Base-by-base conservation (phyloP, 2,888 invertebrate species). In the Tachina grossa region DNA sequence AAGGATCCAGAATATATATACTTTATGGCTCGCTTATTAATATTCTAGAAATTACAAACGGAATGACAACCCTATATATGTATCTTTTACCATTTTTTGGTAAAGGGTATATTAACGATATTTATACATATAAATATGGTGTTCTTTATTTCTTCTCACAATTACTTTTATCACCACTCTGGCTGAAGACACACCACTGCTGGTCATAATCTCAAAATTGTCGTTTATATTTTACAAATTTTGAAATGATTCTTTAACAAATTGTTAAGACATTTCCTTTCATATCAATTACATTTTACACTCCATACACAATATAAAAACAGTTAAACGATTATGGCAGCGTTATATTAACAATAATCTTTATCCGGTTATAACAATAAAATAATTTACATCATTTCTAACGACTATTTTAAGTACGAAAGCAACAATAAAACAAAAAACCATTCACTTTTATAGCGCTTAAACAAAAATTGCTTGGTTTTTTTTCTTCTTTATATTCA, bases 351-450 rank as follows among this genome's bases (percentile, higher is more conserved):
- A 63, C 66, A 81, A 77, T 72, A 77, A 83, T 83, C 43, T 45
- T 57, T 59, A 72, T 55, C 65, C 59, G 59, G 80, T 68, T 68
- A 74, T 74, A 77, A 81, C 59, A 83, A 79, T 82, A 75, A 83
- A 83, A 85, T 79, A 71, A 85, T 85, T 79, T 79, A 75, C 65
- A 85, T 53, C 16, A 82, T 49, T 79, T 74, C 31, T 16, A 82
- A 85, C 71, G 75, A 61, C 76, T 83, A 68, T 83, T 82, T 57
- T 39, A 53, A 53, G 11, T 14, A 51, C 4, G 49, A 59, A 45
- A 45, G 13, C 53, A 49, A 22, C 49, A 41, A 49, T 53, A 72
- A 55, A 45, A 43, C 8, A 57, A 55, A 31, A 14, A 81, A 65
- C 13, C 80, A 77, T 81, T 77, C 41, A 61, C 59, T 81, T 84